Percentiles rank a stretch among this genome's conserved stretches.
Evolutionary conservation across 1,140 invertebrate genomes (phyloP).

Genomic region (Drosophila novamexicana): DNA sequence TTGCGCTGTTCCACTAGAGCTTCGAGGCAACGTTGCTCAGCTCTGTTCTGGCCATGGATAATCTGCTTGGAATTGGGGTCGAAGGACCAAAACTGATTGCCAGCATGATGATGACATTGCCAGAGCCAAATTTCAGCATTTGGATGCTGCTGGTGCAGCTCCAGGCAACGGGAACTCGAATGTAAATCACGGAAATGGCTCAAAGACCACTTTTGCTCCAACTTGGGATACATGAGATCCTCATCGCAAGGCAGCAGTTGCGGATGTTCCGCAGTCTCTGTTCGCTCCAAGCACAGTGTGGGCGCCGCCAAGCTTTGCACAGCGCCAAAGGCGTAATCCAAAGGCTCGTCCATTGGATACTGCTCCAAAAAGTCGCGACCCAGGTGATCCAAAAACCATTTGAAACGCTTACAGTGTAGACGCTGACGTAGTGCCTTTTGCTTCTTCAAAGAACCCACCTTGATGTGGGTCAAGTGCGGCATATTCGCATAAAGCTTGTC

Average conservation of each 20-base stretch:
- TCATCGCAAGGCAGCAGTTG: constrained; percentile 86
- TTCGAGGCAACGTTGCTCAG: constrained; percentile 53
- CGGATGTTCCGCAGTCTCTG: constrained; percentile 86
- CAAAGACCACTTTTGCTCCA: constrained; percentile 88
- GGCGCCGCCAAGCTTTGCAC: constrained; percentile 88
- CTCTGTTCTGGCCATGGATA: constrained; percentile 38
- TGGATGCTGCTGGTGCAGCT: constrained; percentile 89
- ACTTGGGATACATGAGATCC: constrained; percentile 84
- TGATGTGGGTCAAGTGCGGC: constrained; percentile 90
- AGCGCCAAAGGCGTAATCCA: constrained; percentile 91
- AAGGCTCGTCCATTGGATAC: constrained; percentile 96
- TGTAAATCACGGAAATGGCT: constrained; percentile 96
- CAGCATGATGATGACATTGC: constrained; percentile 91
- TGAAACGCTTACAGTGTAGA: constrained; percentile 95
- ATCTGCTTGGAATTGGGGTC: constrained; percentile 85
- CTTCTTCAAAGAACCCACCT: constrained; percentile 89
- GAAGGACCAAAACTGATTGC: constrained; percentile 97
- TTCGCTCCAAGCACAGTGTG: constrained; percentile 91
- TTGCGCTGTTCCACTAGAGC: constrained; percentile 11
- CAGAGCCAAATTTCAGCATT: constrained; percentile 91
- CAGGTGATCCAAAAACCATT: constrained; percentile 97
- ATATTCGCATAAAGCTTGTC: constrained; percentile 92
- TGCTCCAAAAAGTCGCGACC: constrained; percentile 94
- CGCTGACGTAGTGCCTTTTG: constrained; percentile 89
- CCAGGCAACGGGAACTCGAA: constrained; percentile 92